These are phyloP conservation scores for Sphaerophoria taeniata DNA, from an alignment of 2,888 invertebrate genomes.

Conservation along the genomic window DNA sequence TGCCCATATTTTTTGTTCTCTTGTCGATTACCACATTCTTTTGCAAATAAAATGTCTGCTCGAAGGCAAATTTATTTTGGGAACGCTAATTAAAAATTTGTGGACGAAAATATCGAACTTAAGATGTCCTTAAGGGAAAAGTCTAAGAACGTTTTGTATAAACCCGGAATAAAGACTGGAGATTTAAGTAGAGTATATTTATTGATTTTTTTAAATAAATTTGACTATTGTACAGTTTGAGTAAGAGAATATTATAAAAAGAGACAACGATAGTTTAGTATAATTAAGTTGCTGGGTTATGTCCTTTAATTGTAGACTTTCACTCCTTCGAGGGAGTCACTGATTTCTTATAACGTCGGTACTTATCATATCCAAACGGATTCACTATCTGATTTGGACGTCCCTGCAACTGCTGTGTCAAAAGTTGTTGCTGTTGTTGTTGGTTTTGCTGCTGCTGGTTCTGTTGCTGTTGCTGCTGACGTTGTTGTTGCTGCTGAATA, in stretches of 20 bases:
- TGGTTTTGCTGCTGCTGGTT: constrained; percentile 78
- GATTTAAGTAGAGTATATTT: constrained; percentile 6
- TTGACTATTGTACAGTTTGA: constrained; percentile 28
- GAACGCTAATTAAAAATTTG: too few relatives aligned
- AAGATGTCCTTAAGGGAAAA: too few relatives aligned
- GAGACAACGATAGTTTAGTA: not conserved
- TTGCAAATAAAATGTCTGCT: too few relatives aligned
- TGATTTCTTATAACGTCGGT: constrained; percentile 81
- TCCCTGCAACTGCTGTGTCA: constrained; percentile 80
- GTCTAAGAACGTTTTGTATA: too few relatives aligned
- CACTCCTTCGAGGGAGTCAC: constrained; percentile 34
- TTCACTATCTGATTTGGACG: constrained; percentile 81
- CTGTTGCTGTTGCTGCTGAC: constrained; percentile 77
- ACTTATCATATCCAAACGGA: constrained; percentile 81
- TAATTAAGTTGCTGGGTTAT: not conserved
- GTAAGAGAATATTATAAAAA: not conserved
- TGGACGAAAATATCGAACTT: too few relatives aligned
- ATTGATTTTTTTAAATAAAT: constrained; percentile 31
- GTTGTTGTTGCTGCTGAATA: constrained; percentile 76
- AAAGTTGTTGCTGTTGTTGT: constrained; percentile 77
- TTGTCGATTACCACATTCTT: too few relatives aligned
- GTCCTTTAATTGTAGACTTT: too few relatives aligned
- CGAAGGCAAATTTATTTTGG: too few relatives aligned
- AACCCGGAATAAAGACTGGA: not conserved
- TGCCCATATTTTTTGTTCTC: too few relatives aligned